Conservation (phyloP, 2,113 vertebrate genomes). For the Phalacrocorax pelagicus region DNA sequence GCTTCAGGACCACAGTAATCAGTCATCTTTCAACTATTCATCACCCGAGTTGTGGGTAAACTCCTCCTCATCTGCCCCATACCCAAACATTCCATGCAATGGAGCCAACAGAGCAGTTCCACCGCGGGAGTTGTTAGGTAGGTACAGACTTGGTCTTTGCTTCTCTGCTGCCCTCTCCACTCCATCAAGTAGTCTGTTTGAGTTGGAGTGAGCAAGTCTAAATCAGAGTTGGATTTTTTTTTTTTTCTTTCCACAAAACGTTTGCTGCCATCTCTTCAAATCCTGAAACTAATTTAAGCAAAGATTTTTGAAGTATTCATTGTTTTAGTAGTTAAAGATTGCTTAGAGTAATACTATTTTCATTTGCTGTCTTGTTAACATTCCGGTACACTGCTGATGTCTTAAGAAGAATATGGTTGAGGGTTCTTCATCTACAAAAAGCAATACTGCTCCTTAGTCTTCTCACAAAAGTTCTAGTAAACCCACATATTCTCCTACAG, state of each 20-base stretch:
- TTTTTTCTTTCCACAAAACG: background rate
- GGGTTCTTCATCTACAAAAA: background rate
- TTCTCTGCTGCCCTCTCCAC: background rate
- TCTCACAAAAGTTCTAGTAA: background rate
- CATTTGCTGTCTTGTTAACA: background rate
- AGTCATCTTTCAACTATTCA: slow-evolving; percentile 84
- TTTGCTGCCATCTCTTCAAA: background rate
- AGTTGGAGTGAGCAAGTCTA: background rate
- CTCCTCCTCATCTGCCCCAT: slow-evolving; percentile 83
- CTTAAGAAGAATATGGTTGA: background rate
- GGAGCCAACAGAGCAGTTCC: slow-evolving; percentile 87
- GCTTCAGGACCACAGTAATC: slow-evolving; percentile 85
- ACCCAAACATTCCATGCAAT: slow-evolving; percentile 98
- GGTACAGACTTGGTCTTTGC: background rate
- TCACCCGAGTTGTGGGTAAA: slow-evolving; percentile 91
- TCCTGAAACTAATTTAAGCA: background rate
- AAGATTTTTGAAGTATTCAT: background rate
- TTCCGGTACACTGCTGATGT: background rate
- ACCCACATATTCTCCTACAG: background rate
- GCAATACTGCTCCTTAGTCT: background rate
- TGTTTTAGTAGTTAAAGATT: background rate
- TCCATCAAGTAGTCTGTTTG: background rate
- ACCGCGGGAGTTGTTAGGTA: slow-evolving; percentile 91
- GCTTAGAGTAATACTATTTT: background rate
- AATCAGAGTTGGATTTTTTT: background rate